Evolutionary conservation across 2,888 invertebrate species (phyloP), one percentile per base, ranked within the genome.

Genomic region (Cyclophora albipunctata): DNA sequence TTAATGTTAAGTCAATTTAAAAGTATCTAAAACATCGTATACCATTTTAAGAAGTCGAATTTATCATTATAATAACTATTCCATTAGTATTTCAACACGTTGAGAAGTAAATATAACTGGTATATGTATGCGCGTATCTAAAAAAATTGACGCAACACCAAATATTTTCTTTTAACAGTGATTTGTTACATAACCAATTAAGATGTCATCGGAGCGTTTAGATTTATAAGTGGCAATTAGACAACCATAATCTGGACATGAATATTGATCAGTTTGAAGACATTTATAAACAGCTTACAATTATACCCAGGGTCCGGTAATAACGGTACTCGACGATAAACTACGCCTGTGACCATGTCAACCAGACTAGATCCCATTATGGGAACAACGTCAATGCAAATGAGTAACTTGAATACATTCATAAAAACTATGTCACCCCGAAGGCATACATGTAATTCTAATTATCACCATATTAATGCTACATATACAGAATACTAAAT

Each of bases 191-290:
- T 63, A 64, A 58, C 76, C 81, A 84, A 86, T 86, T 85, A 85
- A 87, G 84, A 84, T 81, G 85, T 85, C 85, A 81, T 79, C 81
- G 75, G 67, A 64, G 75, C 69, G 71, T 76, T 75, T 68, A 78
- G 76, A 85, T 86, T 84, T 83, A 84, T 84, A 78, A 71, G 75
- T 71, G 75, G 82, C 81, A 84, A 85, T 86, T 83, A 86, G 78
- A 77, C 69, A 67, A 64, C 69, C 69, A 78, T 79, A 82, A 81
- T 84, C 75, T 76, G 64, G 64, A 78, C 81, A 80, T 83, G 81
- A 84, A 84, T 84, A 84, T 83, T 84, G 78, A 85, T 79, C 73
- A 71, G 69, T 55, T 56, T 57, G 65, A 66, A 66, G 78, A 82
- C 77, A 78, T 78, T 78, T 75, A 79, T 73, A 79, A 81, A 79